phyloP scores from a whole-genome alignment of 1,140 invertebrate species.

The Papilio glaucus region DNA sequence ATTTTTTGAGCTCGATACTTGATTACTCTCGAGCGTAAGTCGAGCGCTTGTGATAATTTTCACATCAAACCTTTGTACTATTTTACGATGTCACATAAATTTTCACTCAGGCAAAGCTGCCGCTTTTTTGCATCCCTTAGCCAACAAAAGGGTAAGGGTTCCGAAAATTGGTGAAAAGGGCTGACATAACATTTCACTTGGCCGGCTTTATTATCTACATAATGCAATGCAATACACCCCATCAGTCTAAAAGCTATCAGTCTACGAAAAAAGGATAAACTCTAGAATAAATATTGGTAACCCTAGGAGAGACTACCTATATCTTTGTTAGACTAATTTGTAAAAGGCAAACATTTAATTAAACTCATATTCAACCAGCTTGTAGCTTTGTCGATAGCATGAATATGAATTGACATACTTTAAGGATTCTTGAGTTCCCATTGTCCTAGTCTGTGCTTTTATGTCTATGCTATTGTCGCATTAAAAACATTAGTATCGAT shows the following conservation, averaged over 20 bases:
- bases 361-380: too few species aligned
- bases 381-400: too few species aligned
- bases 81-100: constrained; percentile 19
- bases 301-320: too few species aligned
- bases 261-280: neutral
- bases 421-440: too few species aligned
- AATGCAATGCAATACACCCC: constrained; percentile 1
- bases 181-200: constrained; percentile 8
- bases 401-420: too few species aligned
- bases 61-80: constrained; percentile 7
- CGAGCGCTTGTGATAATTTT: neutral
- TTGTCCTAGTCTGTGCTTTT: too few species aligned
- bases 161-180: constrained; percentile 1
- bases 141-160: neutral
- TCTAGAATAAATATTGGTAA: too few species aligned
- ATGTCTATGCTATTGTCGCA: too few species aligned
- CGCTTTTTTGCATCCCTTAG: constrained; percentile 16
- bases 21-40: neutral
- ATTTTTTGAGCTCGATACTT: too few species aligned
- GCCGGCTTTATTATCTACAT: neutral
- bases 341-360: too few species aligned
- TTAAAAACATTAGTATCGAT: too few species aligned
- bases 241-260: neutral
- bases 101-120: constrained; percentile 16
- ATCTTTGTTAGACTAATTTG: too few species aligned